phyloP scores from a whole-genome alignment of 2,113 vertebrate species.

The Psophia crepitans region DNA sequence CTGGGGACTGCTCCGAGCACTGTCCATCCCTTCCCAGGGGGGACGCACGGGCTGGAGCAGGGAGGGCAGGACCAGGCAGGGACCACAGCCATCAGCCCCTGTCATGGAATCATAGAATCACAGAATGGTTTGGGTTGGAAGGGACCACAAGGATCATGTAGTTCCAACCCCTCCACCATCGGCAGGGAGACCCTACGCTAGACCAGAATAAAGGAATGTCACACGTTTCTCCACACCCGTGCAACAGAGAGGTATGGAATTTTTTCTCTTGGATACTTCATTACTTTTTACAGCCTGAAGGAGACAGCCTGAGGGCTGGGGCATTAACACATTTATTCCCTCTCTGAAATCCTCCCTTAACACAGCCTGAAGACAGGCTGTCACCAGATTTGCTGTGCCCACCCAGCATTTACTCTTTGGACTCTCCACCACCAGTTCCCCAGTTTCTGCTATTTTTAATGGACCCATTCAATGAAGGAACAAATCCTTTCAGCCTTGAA shows the following conservation, averaged over 20 bases:
- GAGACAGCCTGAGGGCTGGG: neutral
- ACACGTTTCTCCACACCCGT: neutral
- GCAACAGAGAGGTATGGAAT: neutral
- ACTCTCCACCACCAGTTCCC: neutral
- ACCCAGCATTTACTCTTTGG: fast-evolving
- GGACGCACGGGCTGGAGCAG: neutral
- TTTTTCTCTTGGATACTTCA: neutral
- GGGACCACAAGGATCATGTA: too few species aligned
- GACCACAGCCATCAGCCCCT: neutral
- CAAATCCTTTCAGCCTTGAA: neutral
- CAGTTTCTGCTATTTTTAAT: neutral
- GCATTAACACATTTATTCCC: neutral
- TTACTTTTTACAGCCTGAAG: neutral
- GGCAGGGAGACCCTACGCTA: too few species aligned
- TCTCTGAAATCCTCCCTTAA: neutral
- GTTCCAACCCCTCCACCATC: too few species aligned
- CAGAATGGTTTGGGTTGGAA: too few species aligned
- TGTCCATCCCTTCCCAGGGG: neutral
- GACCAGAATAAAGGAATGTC: neutral
- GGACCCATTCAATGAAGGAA: neutral
- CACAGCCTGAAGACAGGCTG: neutral
- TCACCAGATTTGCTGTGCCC: too few species aligned
- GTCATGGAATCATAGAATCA: too few species aligned
- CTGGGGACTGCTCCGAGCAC: neutral
- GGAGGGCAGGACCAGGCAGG: neutral